phyloP scores from a whole-genome alignment of 2,888 invertebrate species.

The Pyrochroa serraticornis region DNA sequence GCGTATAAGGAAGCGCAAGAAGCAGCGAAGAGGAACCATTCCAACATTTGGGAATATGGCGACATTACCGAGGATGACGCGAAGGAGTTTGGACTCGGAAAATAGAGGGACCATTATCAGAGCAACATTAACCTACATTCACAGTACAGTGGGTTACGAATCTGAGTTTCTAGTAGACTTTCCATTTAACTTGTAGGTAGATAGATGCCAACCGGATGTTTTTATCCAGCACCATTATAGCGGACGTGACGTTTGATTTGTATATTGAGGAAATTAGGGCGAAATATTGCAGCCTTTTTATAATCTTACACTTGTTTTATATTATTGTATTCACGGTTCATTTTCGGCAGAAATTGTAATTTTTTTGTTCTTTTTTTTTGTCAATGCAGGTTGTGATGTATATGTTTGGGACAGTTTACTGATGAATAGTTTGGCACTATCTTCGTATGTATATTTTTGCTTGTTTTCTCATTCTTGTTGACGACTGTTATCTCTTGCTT shows the following conservation, averaged over 20 bases:
- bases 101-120: conserved; percentile 40
- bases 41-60: conserved; percentile 97
- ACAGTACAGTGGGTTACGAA: conserved; percentile 22
- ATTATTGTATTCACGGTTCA: not conserved
- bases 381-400: conserved; percentile 15
- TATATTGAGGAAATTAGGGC: conserved; percentile 19
- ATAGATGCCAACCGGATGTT: conserved; percentile 30
- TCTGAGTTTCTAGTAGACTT: conserved; percentile 21
- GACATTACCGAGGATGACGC: conserved; percentile 96
- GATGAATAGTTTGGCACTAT: conserved; percentile 1
- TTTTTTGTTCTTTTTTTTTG: conserved; percentile 10
- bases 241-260: conserved; percentile 23
- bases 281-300: conserved; percentile 25
- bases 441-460: conserved; percentile 11
- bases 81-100: conserved; percentile 67
- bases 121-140: conserved; percentile 33
- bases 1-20: conserved; percentile 88
- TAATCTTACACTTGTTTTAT: conserved; percentile 7
- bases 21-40: conserved; percentile 82
- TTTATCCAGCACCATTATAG: conserved; percentile 29
- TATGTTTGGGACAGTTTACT: not conserved
- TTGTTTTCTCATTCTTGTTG: conserved; percentile 14
- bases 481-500: conserved; percentile 11
- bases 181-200: conserved; percentile 22
- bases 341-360: conserved; percentile 1